Percentiles rank a stretch among this genome's conserved stretches.
Evolutionary conservation across 2,888 invertebrate species (phyloP).

Genomic region (Mimas tiliae): DNA sequence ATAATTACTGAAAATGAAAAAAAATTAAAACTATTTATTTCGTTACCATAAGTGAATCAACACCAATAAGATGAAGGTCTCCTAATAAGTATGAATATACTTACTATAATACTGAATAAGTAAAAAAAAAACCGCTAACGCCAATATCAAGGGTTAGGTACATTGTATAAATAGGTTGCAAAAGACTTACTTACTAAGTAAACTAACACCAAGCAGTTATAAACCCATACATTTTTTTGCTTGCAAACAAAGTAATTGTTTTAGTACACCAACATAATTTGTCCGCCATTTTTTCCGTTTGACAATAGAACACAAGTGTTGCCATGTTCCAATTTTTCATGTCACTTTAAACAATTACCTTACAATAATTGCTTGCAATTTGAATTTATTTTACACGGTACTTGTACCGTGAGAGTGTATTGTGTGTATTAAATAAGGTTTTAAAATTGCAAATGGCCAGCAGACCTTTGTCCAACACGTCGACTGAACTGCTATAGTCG

Average conservation of each 20-base stretch:
- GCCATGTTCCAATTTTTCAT: constrained; percentile 60
- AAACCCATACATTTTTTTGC: not conserved
- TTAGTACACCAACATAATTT: constrained; percentile 26
- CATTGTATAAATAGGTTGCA: not conserved
- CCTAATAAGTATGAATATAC: too few species aligned
- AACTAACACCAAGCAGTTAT: not conserved
- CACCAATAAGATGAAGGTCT: too few species aligned
- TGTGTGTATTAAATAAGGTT: constrained; percentile 38
- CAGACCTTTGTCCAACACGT: constrained; percentile 40
- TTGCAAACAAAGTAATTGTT: constrained; percentile 11
- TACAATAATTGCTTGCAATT: too few species aligned
- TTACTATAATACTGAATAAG: too few species aligned
- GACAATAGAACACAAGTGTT: constrained; percentile 37
- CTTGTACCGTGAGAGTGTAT: constrained; percentile 52
- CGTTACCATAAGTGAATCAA: too few species aligned
- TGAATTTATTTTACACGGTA: too few species aligned
- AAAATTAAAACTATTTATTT: too few species aligned
- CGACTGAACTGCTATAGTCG: constrained; percentile 4
- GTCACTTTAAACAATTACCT: constrained; percentile 64
- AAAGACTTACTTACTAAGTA: not conserved
- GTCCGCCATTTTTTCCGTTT: constrained; percentile 32
- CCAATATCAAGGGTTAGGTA: not conserved
- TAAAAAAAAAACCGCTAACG: too few species aligned
- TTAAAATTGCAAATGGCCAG: constrained; percentile 29
- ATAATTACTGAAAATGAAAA: too few species aligned